A percentile compares a stretch with the other conserved stretches of the same genome.
Conservation (phyloP, 2,888 invertebrate genomes). For the Megastigmus dorsalis region DNA sequence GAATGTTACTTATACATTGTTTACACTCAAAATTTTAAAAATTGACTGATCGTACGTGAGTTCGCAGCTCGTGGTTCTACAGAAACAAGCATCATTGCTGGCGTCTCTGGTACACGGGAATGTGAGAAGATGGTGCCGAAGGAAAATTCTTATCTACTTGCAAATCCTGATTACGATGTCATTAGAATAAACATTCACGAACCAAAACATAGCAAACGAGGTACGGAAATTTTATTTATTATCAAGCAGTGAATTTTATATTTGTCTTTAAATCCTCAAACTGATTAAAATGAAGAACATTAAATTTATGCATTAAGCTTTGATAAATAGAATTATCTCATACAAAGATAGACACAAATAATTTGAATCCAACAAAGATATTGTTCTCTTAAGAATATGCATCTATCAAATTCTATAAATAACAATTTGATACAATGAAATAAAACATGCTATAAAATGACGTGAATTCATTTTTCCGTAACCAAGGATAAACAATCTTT, state of each 20-base stretch:
- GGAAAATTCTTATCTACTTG: slow-evolving; percentile 60
- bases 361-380: not conserved
- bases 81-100: not conserved
- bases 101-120: not conserved
- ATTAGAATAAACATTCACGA: slow-evolving; percentile 27
- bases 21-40: not conserved
- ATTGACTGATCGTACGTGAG: not conserved
- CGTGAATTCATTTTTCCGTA: too few relatives aligned
- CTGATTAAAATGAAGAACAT: too few relatives aligned
- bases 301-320: too few relatives aligned
- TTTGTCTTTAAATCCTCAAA: not conserved
- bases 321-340: not conserved
- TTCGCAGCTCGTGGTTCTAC: not conserved
- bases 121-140: slow-evolving; percentile 57
- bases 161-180: slow-evolving; percentile 28
- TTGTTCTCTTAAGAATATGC: not conserved
- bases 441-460: not conserved
- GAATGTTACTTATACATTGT: not conserved
- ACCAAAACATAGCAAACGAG: slow-evolving; percentile 1
- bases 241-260: not conserved
- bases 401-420: not conserved
- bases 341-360: not conserved
- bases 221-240: slow-evolving; percentile 11
- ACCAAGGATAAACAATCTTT: not conserved
- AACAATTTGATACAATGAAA: not conserved